Conservation (phyloP, 2,113 vertebrate species). For the Melospiza georgiana region DNA sequence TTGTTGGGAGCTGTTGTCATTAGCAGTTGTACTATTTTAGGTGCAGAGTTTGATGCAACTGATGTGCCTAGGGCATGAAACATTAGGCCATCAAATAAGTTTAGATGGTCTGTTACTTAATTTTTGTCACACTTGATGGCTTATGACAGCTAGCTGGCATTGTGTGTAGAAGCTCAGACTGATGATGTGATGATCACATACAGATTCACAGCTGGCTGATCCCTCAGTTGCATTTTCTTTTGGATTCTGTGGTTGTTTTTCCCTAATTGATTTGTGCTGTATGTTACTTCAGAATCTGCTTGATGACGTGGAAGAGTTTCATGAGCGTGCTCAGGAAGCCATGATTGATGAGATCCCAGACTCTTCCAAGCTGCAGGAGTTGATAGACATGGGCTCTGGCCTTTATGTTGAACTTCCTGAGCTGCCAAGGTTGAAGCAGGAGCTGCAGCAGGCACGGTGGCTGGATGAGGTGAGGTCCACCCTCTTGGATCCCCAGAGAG, state of each 20-base stretch:
- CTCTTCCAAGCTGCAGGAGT: constrained; percentile 90
- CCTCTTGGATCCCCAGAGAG: constrained; percentile 89
- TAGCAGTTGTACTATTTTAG: background rate
- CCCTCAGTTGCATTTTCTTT: background rate
- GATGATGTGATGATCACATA: background rate
- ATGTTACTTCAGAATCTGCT: constrained; percentile 85
- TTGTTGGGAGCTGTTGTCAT: background rate
- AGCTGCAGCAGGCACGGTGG: constrained; percentile 96
- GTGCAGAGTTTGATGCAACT: background rate
- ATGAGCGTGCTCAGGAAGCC: constrained; percentile 92
- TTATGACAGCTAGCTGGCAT: background rate
- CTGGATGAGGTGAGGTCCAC: constrained; percentile 95
- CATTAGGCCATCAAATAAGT: background rate
- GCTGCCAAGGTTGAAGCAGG: constrained; percentile 90
- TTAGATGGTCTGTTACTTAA: background rate
- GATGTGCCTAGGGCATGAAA: background rate
- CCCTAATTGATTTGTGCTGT: background rate
- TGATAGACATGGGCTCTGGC: constrained; percentile 91
- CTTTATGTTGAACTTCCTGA: constrained; percentile 95
- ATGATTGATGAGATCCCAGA: constrained; percentile 91
- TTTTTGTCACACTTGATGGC: background rate
- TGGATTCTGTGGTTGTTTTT: background rate
- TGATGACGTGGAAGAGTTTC: constrained; percentile 96
- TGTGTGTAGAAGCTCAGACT: background rate
- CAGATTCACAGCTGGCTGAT: background rate